These are phyloP conservation scores for Neocloeon triangulifer DNA, from an alignment of 1,140 invertebrate species.

Conservation along the genomic window DNA sequence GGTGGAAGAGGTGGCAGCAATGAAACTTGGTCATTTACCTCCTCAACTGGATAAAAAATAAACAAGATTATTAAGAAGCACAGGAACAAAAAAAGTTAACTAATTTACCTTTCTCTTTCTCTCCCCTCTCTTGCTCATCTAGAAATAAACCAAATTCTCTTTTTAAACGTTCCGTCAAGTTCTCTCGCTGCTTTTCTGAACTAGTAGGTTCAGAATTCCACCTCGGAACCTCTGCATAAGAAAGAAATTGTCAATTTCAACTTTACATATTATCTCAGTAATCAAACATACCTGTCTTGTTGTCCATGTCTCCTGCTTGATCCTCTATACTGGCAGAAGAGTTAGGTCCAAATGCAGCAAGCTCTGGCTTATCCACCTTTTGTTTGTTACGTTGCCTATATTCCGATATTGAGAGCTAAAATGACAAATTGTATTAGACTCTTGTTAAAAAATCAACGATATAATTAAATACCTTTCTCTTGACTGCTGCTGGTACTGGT, in stretches of 20 bases:
- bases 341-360: no score
- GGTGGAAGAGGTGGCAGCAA: no score
- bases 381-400: constrained; percentile 42
- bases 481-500: constrained; percentile 16
- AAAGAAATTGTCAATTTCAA: no score
- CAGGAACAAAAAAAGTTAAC: no score
- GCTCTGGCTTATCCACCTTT: no score
- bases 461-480: constrained; percentile 29
- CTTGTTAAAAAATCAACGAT: no score
- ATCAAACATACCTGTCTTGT: constrained; percentile 11
- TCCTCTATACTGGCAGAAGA: constrained; percentile 20
- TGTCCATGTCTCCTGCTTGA: constrained; percentile 9
- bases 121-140: constrained; percentile 36
- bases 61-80: no score
- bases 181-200: constrained; percentile 48
- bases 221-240: no score
- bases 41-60: no score
- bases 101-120: constrained; percentile 13
- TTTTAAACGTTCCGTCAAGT: constrained; percentile 45
- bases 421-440: no score
- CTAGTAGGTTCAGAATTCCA: constrained; percentile 43
- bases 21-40: no score
- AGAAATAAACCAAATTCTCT: constrained; percentile 50
- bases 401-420: constrained; percentile 43
- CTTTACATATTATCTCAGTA: constrained; percentile 3